Evolutionary conservation across 1,140 invertebrate species (phyloP), one percentile per base, ranked within the genome.

Genomic region (Drosophila asahinai): DNA sequence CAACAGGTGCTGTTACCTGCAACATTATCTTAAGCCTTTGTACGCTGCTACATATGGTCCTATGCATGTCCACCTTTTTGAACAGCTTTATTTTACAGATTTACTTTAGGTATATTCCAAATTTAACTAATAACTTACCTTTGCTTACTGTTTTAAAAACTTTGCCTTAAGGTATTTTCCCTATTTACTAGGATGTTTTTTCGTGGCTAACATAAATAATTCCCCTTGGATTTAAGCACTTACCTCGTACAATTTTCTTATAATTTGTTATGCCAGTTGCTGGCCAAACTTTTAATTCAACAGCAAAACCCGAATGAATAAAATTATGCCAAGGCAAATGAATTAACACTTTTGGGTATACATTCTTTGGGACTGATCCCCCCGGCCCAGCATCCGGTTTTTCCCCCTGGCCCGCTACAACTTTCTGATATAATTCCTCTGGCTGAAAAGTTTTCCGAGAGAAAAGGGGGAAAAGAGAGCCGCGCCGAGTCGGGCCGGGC

Each of bases 261-360:
- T 84, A 83, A 83, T 83, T 83, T 72, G 81, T 66, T 81, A 30
- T 72, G 81, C 81, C 66, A 61, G 72, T 81, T 81, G 82, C 65
- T 73, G 80, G 66, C 72, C 62, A 86, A 86, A 81, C 84, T 87
- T 77, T 86, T 82, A 87, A 87, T 86, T 83, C 54, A 45, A 57
- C 61, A 33, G 65, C 55, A 76, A 76, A 70, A 40, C 60, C 49
- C 60, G 70, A 83, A 87, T 77, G 64, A 77, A 77, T 83, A 77
- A 83, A 81, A 87, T 87, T 86, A 86, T 87, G 63, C 58, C 52
- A 76, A 64, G 79, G 68, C 72, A 84, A 87, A 87, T 83, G 84
- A 89, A 87, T 87, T 87, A 89, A 87, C 84, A 84, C 83, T 86
- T 86, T 83, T 80, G 52, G 64, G 45, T 62, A 45, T 40, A 42